Conservation (phyloP, 2,888 invertebrate genomes). For the Kuschelorhynchus macadamiae region DNA sequence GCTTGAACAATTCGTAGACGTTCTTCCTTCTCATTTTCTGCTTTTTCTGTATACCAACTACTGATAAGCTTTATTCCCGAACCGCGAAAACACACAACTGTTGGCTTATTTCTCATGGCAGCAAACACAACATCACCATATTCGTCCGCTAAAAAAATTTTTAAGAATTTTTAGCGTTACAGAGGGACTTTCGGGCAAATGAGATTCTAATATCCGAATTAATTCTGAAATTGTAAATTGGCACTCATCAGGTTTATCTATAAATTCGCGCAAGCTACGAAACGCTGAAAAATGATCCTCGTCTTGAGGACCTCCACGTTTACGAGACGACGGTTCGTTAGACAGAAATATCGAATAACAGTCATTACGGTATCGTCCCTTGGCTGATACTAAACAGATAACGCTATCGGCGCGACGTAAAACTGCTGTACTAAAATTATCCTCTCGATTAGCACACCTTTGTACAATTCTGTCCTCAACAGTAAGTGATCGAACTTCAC, state of each 20-base stretch:
- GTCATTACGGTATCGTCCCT: conserved; percentile 4
- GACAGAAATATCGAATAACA: conserved; percentile 5
- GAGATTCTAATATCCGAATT: conserved; percentile 13
- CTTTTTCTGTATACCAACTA: conserved; percentile 6
- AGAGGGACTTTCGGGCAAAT: conserved; percentile 12
- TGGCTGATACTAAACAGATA: conserved; percentile 2
- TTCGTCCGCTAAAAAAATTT: conserved; percentile 19
- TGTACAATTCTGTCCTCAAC: conserved; percentile 3
- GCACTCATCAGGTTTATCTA: conserved; percentile 18
- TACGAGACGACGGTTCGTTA: conserved; percentile 2
- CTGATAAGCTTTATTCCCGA: conserved; percentile 9
- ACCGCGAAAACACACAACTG: conserved; percentile 29
- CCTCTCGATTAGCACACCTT: conserved; percentile 2
- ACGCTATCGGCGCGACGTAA: neutral
- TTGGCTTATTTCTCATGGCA: conserved; percentile 19
- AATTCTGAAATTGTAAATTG: conserved; percentile 21
- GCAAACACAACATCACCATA: conserved; percentile 33
- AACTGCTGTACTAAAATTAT: conserved; percentile 4
- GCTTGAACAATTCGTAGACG: conserved; percentile 3
- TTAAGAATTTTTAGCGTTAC: conserved; percentile 10
- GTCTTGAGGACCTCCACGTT: conserved; percentile 5
- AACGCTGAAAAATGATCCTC: conserved; percentile 11
- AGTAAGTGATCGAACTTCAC: conserved; percentile 3
- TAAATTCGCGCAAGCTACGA: conserved; percentile 14
- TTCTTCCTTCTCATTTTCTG: conserved; percentile 3